These are phyloP conservation scores for Caenorhabditis sp. DNA, from an alignment of 2,888 invertebrate genomes.

Conservation along the genomic window DNA sequence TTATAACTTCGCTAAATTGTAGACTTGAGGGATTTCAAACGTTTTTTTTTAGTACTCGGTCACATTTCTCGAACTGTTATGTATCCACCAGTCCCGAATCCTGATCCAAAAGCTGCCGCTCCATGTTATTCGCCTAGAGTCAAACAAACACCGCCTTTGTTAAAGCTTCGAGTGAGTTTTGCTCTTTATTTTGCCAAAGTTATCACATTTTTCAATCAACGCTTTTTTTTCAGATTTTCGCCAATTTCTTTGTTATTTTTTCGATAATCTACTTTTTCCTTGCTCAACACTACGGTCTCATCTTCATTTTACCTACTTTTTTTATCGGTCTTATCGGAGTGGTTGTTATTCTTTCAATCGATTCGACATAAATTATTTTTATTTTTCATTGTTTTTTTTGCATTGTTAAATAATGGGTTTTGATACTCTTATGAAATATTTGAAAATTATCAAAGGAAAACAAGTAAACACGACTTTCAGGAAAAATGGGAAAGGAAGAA, in stretches of 20 bases:
- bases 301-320: slow-evolving; percentile 2
- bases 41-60: slow-evolving; percentile 29
- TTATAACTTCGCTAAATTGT: too few relatives aligned
- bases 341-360: neutral
- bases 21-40: too few relatives aligned
- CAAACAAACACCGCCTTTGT: slow-evolving; percentile 30
- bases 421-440: slow-evolving; percentile 5
- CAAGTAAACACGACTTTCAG: slow-evolving; percentile 4
- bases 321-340: neutral
- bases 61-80: slow-evolving; percentile 30
- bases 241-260: slow-evolving; percentile 1
- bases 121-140: slow-evolving; percentile 34
- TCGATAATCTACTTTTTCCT: slow-evolving; percentile 3
- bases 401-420: neutral
- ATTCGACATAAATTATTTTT: neutral
- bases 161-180: slow-evolving; percentile 29
- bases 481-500: slow-evolving; percentile 31
- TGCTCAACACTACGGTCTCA: neutral
- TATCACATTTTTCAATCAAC: too few relatives aligned
- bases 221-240: slow-evolving; percentile 5
- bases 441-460: neutral
- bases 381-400: neutral
- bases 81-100: slow-evolving; percentile 51
- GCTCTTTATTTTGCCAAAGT: too few relatives aligned
- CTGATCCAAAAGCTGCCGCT: slow-evolving; percentile 20